Base-by-base conservation (phyloP, 35 echinoderm and acorn worm genomes). In the Stichopus chloronotus region DNA sequence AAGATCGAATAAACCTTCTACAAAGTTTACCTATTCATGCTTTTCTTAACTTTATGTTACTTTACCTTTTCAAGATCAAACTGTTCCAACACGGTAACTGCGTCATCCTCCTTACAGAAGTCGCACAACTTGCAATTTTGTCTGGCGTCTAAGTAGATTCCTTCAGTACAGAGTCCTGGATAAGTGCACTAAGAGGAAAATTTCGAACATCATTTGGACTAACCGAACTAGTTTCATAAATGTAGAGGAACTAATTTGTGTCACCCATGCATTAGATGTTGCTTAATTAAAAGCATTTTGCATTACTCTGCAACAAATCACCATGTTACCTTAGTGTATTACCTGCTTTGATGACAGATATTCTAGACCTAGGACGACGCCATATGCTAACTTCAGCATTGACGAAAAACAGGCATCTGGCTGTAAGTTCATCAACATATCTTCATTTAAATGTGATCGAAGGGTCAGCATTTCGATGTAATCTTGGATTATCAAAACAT, bases 21-120 rank as follows among this genome's bases (percentile, higher is more conserved):
- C 71, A 76, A 76, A 5, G 11, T 12, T n/a, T n/a, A 76, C 16
- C 24, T 23, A 12, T 76, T n/a, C 71, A 76, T 8, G 6, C 25
- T 0, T 76, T 76, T 17, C 14, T 76, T 30, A 11, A 43, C 23
- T 12, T 24, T 80, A 25, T 80, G 23, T 55, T 56, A 7, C 72
- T 24, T 25, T 85, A 85, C 82, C 82, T 85, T 23, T 58, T 85
- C 82, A 9, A 85, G 82, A 57, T 85, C 9, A 56, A 58, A 85
- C n/a, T 85, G 82, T 58, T 58, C 82, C 17, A 85, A 17, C 9
- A 85, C 55, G 3, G 56, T 56, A 20, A 58, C 20, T 4, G 82
- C 82, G 24, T 85, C 82, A 22, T 25, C 57, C 0, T 58, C 9
- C 16, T 20, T 58, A 58, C 55, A 85, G 55, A 85, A 85, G 19